These are phyloP conservation scores for Drosophila fulvimacula DNA, from an alignment of 2,888 invertebrate genomes.

Conservation along the genomic window DNA sequence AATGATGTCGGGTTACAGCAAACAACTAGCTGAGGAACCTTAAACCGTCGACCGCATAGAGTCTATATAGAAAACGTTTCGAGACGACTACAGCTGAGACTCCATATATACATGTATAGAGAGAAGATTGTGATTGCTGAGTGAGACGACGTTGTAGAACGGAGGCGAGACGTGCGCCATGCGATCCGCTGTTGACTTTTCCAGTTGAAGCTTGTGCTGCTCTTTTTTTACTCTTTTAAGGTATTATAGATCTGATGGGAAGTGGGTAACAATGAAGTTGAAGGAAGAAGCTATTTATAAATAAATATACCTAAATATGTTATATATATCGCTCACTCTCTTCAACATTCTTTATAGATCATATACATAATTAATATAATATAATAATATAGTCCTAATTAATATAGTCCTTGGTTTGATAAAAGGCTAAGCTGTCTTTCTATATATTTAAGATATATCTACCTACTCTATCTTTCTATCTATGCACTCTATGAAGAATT, in stretches of 20 bases:
- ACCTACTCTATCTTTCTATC: background rate
- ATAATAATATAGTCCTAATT: too few relatives aligned
- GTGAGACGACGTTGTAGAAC: constrained; percentile 6
- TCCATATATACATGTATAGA: background rate
- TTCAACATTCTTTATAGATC: background rate
- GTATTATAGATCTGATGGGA: background rate
- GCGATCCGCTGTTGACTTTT: constrained; percentile 76
- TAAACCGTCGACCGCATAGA: constrained; percentile 31
- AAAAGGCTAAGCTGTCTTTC: too few relatives aligned
- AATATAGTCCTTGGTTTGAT: too few relatives aligned
- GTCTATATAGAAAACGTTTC: constrained; percentile 17
- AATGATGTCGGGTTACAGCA: constrained; percentile 43
- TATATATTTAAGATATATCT: background rate
- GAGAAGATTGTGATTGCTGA: constrained; percentile 34
- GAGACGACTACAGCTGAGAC: constrained; percentile 8
- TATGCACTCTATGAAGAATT: background rate
- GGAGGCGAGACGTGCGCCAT: constrained; percentile 60
- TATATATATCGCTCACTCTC: too few relatives aligned
- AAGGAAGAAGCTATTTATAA: too few relatives aligned
- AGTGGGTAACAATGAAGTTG: background rate
- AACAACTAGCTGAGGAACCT: constrained; percentile 16
- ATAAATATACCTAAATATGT: background rate
- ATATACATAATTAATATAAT: background rate
- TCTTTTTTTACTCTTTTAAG: background rate
- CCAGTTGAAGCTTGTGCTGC: constrained; percentile 53